These are phyloP conservation scores for Calcarius lapponicus DNA, from an alignment of 2,797 vertebrate genomes.

Conservation along the genomic window DNA sequence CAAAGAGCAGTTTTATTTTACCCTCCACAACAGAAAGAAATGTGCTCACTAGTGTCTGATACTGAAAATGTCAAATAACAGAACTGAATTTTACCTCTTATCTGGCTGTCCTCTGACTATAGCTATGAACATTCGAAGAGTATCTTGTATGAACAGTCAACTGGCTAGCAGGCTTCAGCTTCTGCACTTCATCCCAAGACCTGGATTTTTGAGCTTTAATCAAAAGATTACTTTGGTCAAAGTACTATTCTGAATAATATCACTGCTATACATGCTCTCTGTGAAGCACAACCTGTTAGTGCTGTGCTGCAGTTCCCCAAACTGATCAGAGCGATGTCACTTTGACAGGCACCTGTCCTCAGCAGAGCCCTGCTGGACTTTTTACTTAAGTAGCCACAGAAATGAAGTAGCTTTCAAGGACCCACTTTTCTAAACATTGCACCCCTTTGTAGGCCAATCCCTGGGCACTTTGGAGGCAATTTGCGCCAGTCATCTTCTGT, in stretches of 20 bases:
- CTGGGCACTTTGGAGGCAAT: not conserved
- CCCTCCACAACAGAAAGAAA: not conserved
- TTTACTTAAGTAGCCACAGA: not conserved
- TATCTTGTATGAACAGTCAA: not conserved
- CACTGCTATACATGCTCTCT: not conserved
- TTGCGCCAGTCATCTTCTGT: not conserved
- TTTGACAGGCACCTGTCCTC: not conserved
- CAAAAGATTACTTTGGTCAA: not conserved
- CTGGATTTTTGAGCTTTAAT: not conserved
- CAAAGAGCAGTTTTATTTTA: conserved; percentile 25
- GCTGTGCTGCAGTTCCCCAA: not conserved
- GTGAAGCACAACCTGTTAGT: not conserved
- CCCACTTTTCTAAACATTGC: not conserved
- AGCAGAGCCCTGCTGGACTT: not conserved
- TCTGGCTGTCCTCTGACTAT: not conserved
- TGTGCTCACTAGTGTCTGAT: not conserved
- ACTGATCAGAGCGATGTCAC: not conserved
- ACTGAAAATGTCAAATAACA: not conserved
- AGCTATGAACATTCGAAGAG: not conserved
- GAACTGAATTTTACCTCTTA: not conserved
- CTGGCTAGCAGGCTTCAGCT: not conserved
- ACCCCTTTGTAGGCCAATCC: not conserved
- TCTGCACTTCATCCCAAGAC: not conserved
- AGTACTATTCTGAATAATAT: not conserved
- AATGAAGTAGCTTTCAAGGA: not conserved